Evolutionary conservation across 2,113 vertebrate species (phyloP).

Genomic region (Zosterops pallidus): DNA sequence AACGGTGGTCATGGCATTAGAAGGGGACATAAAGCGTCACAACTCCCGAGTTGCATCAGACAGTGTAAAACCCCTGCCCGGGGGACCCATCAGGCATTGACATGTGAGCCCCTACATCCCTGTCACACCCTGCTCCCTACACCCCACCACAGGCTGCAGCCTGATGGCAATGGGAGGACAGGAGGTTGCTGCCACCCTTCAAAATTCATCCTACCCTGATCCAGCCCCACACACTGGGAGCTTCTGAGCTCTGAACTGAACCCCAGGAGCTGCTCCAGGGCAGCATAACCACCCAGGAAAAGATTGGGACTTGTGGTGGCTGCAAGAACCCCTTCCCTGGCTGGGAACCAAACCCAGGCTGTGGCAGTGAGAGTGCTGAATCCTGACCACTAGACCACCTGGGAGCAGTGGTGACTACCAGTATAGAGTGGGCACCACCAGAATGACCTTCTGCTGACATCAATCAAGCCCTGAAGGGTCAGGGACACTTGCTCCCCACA

Average conservation of each 20-base stretch:
- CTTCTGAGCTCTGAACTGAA: neutral
- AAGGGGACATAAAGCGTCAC: neutral
- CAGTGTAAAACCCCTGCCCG: neutral
- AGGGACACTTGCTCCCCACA: neutral
- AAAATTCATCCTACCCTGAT: neutral
- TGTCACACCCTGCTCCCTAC: neutral
- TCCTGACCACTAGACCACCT: neutral
- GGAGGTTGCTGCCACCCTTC: neutral
- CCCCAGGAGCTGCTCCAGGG: neutral
- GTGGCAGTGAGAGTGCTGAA: neutral
- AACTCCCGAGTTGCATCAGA: neutral
- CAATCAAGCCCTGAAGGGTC: neutral
- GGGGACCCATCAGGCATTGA: accelerated
- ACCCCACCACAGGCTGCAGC: neutral
- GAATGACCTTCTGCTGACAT: neutral
- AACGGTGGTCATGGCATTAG: neutral
- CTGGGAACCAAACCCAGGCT: neutral
- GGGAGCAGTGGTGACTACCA: neutral
- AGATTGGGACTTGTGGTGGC: accelerated
- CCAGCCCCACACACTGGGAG: neutral
- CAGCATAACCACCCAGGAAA: neutral
- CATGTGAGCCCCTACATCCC: accelerated
- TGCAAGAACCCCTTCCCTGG: neutral
- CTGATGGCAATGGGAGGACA: neutral
- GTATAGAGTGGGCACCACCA: neutral